These are phyloP conservation scores for Jaculus jaculus DNA, from an alignment of 2,113 vertebrate genomes.

Conservation along the genomic window DNA sequence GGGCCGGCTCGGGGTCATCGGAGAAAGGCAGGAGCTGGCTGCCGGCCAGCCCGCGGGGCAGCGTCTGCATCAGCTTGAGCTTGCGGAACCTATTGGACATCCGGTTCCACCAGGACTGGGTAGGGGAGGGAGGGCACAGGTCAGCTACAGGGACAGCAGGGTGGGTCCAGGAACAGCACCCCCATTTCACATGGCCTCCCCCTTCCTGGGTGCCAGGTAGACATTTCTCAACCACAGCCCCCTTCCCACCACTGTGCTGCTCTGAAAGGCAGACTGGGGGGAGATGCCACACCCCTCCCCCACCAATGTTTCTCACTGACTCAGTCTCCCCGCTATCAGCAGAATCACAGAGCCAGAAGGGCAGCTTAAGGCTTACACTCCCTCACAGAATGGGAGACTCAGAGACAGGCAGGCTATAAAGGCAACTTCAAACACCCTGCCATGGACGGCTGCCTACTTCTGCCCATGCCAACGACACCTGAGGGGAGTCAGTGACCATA, in stretches of 20 bases:
- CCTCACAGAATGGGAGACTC: not conserved
- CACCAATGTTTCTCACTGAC: not conserved
- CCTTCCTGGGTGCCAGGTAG: not conserved
- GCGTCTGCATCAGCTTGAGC: slow-evolving; percentile 94
- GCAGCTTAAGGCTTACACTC: not conserved
- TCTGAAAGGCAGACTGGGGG: not conserved
- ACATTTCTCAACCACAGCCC: too few species aligned
- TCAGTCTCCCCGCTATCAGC: not conserved
- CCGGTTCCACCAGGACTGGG: slow-evolving; percentile 98
- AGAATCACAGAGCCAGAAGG: not conserved
- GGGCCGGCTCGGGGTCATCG: slow-evolving; percentile 85
- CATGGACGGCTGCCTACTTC: not conserved
- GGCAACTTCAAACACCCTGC: not conserved
- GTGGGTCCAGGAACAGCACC: not conserved
- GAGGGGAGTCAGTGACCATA: not conserved
- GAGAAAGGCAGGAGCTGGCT: slow-evolving; percentile 92
- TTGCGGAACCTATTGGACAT: slow-evolving; percentile 98
- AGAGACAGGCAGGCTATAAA: not conserved
- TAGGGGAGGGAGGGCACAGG: slow-evolving; percentile 45
- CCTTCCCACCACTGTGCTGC: rapidly evolving
- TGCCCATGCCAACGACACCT: not conserved
- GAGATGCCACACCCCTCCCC: not conserved
- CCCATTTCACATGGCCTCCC: not conserved
- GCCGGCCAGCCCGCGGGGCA: slow-evolving; percentile 93
- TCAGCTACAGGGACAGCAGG: not conserved